Conservation (phyloP, 2,797 vertebrate genomes). For the Protonibea diacanthus region DNA sequence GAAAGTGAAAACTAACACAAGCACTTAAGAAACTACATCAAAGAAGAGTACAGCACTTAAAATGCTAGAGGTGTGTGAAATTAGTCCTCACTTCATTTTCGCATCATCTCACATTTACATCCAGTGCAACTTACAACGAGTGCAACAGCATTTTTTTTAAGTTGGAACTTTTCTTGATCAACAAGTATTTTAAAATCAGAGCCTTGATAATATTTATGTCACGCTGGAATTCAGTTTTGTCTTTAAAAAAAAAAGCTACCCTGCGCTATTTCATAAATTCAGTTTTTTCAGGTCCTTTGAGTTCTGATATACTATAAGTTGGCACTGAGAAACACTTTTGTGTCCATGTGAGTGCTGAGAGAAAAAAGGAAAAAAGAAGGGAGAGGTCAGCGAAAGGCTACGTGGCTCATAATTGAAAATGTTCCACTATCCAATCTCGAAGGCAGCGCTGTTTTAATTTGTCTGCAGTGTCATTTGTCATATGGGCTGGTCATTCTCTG, state of each 20-base stretch:
- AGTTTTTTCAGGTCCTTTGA: neutral
- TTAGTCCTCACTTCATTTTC: slow-evolving; percentile 10
- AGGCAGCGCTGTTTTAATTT: slow-evolving; percentile 39
- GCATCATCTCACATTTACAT: slow-evolving; percentile 18
- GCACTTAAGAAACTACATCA: slow-evolving; percentile 30
- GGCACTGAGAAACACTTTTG: neutral
- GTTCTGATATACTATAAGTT: slow-evolving; percentile 19
- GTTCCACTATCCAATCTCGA: slow-evolving; percentile 28
- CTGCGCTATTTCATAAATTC: neutral
- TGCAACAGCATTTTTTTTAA: neutral
- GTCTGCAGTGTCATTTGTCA: slow-evolving; percentile 36
- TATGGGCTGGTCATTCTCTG: slow-evolving; percentile 3
- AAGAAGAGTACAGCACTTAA: slow-evolving; percentile 18
- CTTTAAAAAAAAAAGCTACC: neutral
- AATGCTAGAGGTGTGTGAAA: slow-evolving; percentile 15
- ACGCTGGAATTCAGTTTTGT: neutral
- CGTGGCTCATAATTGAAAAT: slow-evolving; percentile 35
- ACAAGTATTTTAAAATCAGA: neutral
- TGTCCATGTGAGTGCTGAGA: neutral
- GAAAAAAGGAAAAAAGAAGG: neutral
- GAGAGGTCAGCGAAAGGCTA: slow-evolving; percentile 49
- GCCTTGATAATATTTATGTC: no score
- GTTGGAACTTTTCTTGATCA: neutral
- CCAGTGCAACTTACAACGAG: neutral
- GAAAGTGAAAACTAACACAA: slow-evolving; percentile 47